phyloP scores from a whole-genome alignment of 2,113 vertebrate species.

The Ptychochromis oligacanthus region DNA sequence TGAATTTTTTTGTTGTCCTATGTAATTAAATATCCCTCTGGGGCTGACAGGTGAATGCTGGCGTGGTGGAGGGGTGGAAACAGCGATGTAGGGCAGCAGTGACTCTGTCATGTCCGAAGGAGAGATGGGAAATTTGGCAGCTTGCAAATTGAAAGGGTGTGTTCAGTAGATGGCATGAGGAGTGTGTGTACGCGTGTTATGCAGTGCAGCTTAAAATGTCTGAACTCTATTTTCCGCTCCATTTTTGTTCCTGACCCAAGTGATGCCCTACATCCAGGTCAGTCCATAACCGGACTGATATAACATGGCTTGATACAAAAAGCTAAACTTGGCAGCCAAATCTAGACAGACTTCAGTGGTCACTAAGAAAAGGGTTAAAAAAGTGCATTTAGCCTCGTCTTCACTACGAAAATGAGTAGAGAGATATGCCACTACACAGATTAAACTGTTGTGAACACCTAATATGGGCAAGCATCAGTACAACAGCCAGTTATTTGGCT shows the following conservation, averaged over 20 bases:
- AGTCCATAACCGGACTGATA: rapidly evolving
- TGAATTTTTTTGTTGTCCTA: no score
- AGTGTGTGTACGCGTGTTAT: rapidly evolving
- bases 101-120: background rate
- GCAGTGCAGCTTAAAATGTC: rapidly evolving
- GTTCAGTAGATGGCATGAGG: background rate
- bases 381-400: background rate
- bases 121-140: background rate
- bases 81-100: background rate
- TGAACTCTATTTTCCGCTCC: background rate
- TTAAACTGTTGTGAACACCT: no score
- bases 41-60: background rate
- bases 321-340: background rate
- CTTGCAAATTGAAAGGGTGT: rapidly evolving
- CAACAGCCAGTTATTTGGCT: background rate
- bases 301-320: no score
- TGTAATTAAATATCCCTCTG: background rate
- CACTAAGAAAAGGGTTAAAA: no score
- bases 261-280: background rate
- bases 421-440: no score
- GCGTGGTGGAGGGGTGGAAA: background rate
- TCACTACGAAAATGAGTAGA: background rate
- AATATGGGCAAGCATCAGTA: rapidly evolving
- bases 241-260: background rate
- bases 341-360: background rate